A percentile compares a stretch with the other conserved stretches of the same genome.
Conservation (phyloP, 2,113 vertebrate genomes). For the Columbina picui region DNA sequence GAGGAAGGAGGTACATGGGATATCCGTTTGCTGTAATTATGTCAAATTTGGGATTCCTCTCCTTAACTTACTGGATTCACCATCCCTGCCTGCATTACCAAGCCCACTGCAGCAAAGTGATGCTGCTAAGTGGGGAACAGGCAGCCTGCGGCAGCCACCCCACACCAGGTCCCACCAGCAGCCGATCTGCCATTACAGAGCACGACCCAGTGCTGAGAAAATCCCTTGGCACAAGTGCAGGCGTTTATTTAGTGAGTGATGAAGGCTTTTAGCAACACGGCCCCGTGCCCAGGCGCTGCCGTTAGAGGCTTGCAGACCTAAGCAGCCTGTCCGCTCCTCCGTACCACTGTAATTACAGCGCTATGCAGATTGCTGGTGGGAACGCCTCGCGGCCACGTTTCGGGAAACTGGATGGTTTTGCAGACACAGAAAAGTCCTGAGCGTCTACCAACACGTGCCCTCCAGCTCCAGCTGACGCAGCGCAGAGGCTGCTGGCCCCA, state of each 20-base stretch:
- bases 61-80: not conserved
- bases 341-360: accelerated
- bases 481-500: not conserved
- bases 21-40: not conserved
- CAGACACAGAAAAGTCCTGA: not conserved
- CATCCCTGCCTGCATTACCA: not conserved
- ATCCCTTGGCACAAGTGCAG: accelerated
- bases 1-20: not conserved
- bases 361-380: not conserved
- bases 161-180: not conserved
- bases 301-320: not conserved
- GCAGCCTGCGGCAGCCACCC: no score
- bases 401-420: not conserved
- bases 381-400: not conserved
- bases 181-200: accelerated
- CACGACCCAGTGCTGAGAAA: not conserved
- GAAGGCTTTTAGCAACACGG: not conserved
- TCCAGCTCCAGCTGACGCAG: not conserved
- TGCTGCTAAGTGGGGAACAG: not conserved
- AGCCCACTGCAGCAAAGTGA: not conserved
- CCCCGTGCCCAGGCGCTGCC: not conserved
- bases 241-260: not conserved
- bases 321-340: not conserved
- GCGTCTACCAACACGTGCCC: not conserved
- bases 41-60: not conserved